Conservation (phyloP, 2,888 invertebrate genomes). For the Drosophila fulvimacula region DNA sequence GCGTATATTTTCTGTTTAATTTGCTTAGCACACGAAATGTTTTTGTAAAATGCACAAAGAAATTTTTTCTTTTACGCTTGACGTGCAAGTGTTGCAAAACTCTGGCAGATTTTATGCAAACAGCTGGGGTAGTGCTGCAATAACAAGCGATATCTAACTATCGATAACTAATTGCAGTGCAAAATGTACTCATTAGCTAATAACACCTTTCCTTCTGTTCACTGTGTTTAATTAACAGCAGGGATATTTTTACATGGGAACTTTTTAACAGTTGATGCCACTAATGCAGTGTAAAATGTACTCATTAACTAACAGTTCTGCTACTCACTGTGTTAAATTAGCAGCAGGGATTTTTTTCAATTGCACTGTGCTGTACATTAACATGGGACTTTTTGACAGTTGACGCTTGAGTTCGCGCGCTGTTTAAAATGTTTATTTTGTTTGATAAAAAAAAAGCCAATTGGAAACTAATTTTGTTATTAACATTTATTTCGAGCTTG, state of each 20-base stretch:
- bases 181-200: slow-evolving; percentile 8
- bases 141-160: slow-evolving; percentile 29
- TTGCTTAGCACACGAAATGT: slow-evolving; percentile 45
- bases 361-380: neutral
- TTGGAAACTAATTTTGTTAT: no score
- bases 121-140: slow-evolving; percentile 54
- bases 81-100: slow-evolving; percentile 58
- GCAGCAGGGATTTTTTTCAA: neutral
- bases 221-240: neutral
- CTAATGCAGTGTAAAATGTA: slow-evolving; percentile 18
- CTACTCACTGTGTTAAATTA: slow-evolving; percentile 15
- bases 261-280: neutral
- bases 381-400: neutral
- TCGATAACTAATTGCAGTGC: slow-evolving; percentile 24
- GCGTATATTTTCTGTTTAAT: slow-evolving; percentile 26
- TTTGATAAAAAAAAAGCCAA: no score
- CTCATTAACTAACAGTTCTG: slow-evolving; percentile 16
- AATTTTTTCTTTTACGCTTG: slow-evolving; percentile 65
- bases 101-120: slow-evolving; percentile 35
- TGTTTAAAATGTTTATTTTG: neutral
- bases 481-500: slow-evolving; percentile 63
- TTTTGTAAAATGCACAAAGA: slow-evolving; percentile 64
- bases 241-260: neutral
- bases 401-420: neutral
- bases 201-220: no score